These are phyloP conservation scores for Anseranas semipalmata DNA, from an alignment of 2,113 vertebrate species.

Conservation along the genomic window DNA sequence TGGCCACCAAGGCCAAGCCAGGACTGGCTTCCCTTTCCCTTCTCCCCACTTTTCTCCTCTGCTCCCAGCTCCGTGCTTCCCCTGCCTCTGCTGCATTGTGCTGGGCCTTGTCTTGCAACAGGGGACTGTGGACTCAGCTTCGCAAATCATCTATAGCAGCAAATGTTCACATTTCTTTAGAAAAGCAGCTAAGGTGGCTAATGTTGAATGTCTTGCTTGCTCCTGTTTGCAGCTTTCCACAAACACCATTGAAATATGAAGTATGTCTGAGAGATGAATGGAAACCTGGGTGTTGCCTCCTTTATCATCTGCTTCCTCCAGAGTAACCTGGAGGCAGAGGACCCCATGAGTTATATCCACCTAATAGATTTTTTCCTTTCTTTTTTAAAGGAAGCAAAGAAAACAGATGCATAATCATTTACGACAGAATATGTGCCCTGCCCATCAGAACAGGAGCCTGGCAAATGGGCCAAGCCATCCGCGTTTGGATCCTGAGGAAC, in stretches of 20 bases:
- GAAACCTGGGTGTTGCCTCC: neutral
- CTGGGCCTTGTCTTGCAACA: neutral
- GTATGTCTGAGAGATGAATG: neutral
- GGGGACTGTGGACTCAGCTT: neutral
- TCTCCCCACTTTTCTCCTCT: neutral
- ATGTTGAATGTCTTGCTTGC: neutral
- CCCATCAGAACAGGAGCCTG: constrained; percentile 93
- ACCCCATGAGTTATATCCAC: neutral
- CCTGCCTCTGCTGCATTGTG: neutral
- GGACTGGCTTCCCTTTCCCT: neutral
- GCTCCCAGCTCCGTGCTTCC: rapidly evolving
- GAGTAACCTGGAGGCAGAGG: neutral
- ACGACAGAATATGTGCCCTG: constrained; percentile 94
- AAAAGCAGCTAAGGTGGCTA: neutral
- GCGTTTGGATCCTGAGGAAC: constrained; percentile 93
- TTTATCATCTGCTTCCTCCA: neutral
- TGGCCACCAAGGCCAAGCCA: neutral
- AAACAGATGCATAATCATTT: constrained; percentile 98
- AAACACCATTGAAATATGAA: neutral
- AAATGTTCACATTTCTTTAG: neutral
- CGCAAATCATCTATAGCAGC: neutral
- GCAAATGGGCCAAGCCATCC: constrained; percentile 96
- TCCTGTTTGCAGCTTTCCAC: neutral
- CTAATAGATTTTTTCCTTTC: constrained; percentile 10
- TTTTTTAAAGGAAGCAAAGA: constrained; percentile 89